These are phyloP conservation scores for Rousettus leschenaultii DNA, from an alignment of 2,113 vertebrate genomes.

Conservation along the genomic window DNA sequence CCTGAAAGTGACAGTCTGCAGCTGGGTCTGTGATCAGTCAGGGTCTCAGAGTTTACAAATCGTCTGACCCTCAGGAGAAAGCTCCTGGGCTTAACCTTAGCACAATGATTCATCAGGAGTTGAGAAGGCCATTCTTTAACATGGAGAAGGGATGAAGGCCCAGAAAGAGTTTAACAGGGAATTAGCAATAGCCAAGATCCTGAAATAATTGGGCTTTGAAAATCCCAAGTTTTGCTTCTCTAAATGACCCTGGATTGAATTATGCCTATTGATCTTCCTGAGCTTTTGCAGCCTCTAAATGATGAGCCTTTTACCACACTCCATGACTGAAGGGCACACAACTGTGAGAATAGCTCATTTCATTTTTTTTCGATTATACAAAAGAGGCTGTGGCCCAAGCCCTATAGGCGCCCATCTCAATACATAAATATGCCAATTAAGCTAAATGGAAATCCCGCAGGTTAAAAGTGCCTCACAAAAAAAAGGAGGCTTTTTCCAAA, in stretches of 20 bases:
- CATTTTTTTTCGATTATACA: slow-evolving; percentile 74
- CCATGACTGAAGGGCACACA: slow-evolving; percentile 68
- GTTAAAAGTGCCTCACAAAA: slow-evolving; percentile 66
- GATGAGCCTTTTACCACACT: slow-evolving; percentile 58
- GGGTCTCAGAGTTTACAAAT: not conserved
- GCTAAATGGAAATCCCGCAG: slow-evolving; percentile 74
- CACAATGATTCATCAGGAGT: not conserved
- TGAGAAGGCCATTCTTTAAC: slow-evolving; percentile 35
- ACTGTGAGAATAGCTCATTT: slow-evolving; percentile 72
- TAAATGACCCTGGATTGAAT: slow-evolving; percentile 42
- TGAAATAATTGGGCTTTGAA: slow-evolving; percentile 57
- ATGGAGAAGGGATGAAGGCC: not conserved
- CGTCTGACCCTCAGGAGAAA: not conserved
- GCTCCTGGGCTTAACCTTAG: not conserved
- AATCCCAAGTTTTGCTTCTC: slow-evolving; percentile 50
- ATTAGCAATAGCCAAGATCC: slow-evolving; percentile 54
- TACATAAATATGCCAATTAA: slow-evolving; percentile 76
- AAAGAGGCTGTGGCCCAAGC: slow-evolving; percentile 64
- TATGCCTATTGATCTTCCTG: slow-evolving; percentile 38
- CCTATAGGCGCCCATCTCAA: slow-evolving; percentile 71
- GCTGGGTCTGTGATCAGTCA: not conserved
- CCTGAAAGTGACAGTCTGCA: not conserved
- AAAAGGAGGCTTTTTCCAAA: slow-evolving; percentile 54
- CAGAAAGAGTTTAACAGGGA: slow-evolving; percentile 33
- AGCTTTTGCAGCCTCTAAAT: slow-evolving; percentile 29